A percentile compares a stretch with the other conserved stretches of the same genome.
Evolutionary conservation across 2,888 invertebrate genomes (phyloP).

Genomic region (Cryptocephalus moraei): DNA sequence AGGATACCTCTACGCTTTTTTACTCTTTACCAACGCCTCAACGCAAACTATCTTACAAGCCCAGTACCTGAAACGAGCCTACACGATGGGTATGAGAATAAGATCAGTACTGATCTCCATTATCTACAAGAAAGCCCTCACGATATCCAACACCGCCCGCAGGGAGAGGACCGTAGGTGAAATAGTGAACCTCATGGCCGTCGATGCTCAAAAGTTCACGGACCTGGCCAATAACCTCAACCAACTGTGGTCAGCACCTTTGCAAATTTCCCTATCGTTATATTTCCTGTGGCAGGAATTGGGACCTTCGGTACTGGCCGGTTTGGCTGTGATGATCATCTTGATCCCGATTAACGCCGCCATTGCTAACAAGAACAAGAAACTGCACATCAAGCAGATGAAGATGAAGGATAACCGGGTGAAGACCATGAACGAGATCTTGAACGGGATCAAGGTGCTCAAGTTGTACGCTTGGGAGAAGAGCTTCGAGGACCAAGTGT

Average conservation of each 20-base stretch:
- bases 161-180: slow-evolving; percentile 40
- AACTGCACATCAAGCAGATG: slow-evolving; percentile 41
- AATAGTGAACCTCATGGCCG: slow-evolving; percentile 43
- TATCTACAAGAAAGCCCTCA: slow-evolving; percentile 44
- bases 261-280: slow-evolving; percentile 45
- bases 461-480: slow-evolving; percentile 55
- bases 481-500: slow-evolving; percentile 46
- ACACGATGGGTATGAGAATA: slow-evolving; percentile 46
- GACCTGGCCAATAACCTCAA: slow-evolving; percentile 38
- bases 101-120: slow-evolving; percentile 43
- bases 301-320: slow-evolving; percentile 49
- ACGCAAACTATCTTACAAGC: slow-evolving; percentile 44
- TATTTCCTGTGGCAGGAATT: slow-evolving; percentile 41
- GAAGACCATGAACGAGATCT: slow-evolving; percentile 47
- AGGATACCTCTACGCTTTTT: slow-evolving; percentile 45
- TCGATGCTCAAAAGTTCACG: slow-evolving; percentile 38
- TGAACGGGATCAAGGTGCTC: slow-evolving; percentile 49
- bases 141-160: slow-evolving; percentile 33
- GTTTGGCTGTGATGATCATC: slow-evolving; percentile 42
- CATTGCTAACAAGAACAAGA: slow-evolving; percentile 39
- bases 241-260: slow-evolving; percentile 41
- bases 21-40: slow-evolving; percentile 42
- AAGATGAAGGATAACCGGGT: slow-evolving; percentile 45
- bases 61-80: slow-evolving; percentile 45
- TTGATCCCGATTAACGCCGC: slow-evolving; percentile 44